Base-by-base conservation (phyloP, 1,140 invertebrate species). In the Plectrocnemia conspersa region DNA sequence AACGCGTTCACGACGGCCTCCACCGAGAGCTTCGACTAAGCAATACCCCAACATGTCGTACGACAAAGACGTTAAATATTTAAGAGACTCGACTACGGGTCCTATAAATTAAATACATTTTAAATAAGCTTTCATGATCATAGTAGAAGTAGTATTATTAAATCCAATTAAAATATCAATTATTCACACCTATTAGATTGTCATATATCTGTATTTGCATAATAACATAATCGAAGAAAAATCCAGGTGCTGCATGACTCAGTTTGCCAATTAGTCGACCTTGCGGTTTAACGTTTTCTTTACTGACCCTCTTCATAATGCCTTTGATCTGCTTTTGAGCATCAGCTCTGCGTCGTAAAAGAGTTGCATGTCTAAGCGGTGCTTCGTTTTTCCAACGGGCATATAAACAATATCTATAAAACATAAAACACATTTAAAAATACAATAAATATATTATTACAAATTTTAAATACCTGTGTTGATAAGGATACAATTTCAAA, bases 21-120 rank as follows among this genome's bases (percentile, higher is more conserved):
- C 76, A 1, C 88, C 85, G 56, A 99, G 76, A 25, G 91, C 88
- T 73, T 98, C 95, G 45, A 99, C 86, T 23, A 99, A 78, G 75
- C 93, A 98, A 73, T 91, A 99, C 9, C 92, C 88, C 54, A 99
- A 77, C 46, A 98, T 88, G 72, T 99, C 97, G 66, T 97, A 97
- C 0, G 95, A 97, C 33, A 99, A 77, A 49, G 86, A 88, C 19
- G 94, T 98, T 61, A 99, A 77, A 74, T 94, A 99, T 74, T 98
- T 98, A 27, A 99, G 79, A 0, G 95, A 94, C 70, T 99, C 97
- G 24, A 99, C 96, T 9, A 99, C 95, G 10, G 96, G 96, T 22
- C 84, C 59, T 61, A 29, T 7, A 21, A 13, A 16, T n/a, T 13
- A 32, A n/a, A 46, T 46, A 15, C 13, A 49, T 49, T 47, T n/a